These are phyloP conservation scores for Clinocottus analis DNA, from an alignment of 2,113 vertebrate genomes.

Conservation along the genomic window DNA sequence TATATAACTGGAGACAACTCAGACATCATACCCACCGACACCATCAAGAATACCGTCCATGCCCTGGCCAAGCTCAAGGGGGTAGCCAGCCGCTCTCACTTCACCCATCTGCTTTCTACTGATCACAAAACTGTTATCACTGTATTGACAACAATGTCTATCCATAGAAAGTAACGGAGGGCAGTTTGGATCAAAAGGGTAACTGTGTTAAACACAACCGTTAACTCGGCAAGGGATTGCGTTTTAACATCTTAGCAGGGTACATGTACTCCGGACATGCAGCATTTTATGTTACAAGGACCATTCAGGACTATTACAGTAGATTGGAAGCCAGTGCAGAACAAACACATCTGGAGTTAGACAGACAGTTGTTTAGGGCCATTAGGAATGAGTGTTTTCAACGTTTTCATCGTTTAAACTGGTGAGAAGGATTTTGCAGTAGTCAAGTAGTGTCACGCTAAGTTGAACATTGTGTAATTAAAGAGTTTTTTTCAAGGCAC, in stretches of 20 bases:
- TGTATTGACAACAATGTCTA: background rate
- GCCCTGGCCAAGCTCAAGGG: constrained; percentile 92
- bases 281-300: background rate
- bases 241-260: too few species aligned
- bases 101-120: background rate
- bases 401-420: background rate
- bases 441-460: background rate
- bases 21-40: constrained; percentile 95
- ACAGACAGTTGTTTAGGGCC: too few species aligned
- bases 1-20: constrained; percentile 91
- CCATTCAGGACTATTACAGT: background rate
- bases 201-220: too few species aligned
- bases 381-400: background rate
- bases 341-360: too few species aligned
- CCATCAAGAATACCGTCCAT: constrained; percentile 95
- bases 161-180: background rate
- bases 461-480: background rate
- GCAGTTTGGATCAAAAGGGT: background rate
- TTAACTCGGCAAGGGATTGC: too few species aligned
- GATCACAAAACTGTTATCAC: background rate
- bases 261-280: too few species aligned
- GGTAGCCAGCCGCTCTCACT: constrained; percentile 77
- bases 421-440: background rate
- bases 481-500: background rate
- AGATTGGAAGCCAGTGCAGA: background rate